These are phyloP conservation scores for Toxonevra muliebris DNA, from an alignment of 2,888 invertebrate genomes.

Conservation along the genomic window DNA sequence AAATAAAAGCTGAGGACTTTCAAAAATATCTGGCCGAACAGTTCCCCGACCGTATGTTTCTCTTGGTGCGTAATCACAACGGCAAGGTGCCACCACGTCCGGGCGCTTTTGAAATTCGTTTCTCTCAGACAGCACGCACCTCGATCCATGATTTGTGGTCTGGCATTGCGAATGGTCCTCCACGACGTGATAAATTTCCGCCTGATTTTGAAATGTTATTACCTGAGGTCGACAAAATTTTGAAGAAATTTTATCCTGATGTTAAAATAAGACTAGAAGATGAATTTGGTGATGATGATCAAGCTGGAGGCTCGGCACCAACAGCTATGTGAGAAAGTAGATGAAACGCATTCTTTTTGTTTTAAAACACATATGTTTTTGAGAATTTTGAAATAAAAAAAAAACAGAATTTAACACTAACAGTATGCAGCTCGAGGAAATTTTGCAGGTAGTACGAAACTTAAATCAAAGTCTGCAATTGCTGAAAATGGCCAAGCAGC, in stretches of 20 bases:
- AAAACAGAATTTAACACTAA: no score
- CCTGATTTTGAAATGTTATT: slow-evolving; percentile 45
- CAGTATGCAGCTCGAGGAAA: no score
- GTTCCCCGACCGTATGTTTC: slow-evolving; percentile 55
- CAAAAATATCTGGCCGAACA: slow-evolving; percentile 43
- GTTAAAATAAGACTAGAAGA: slow-evolving; percentile 35
- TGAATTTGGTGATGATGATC: slow-evolving; percentile 39
- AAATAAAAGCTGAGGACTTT: slow-evolving; percentile 55
- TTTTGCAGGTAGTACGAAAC: no score
- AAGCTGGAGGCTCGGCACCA: neutral
- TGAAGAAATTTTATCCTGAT: slow-evolving; percentile 59
- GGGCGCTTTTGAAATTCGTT: slow-evolving; percentile 57
- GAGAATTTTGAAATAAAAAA: no score
- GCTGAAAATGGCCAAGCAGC: no score
- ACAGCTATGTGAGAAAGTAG: neutral
- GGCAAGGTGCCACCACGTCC: slow-evolving; percentile 50
- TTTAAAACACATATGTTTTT: no score
- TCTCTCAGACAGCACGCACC: slow-evolving; percentile 59
- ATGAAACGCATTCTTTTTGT: no score
- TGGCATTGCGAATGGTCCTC: slow-evolving; percentile 57
- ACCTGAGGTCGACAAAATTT: slow-evolving; percentile 49
- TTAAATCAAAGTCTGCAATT: no score
- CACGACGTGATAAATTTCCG: slow-evolving; percentile 61
- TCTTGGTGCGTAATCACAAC: slow-evolving; percentile 52
- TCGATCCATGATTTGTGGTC: slow-evolving; percentile 51